Evolutionary conservation across 2,888 invertebrate species (phyloP).

Genomic region (Antitype chi): DNA sequence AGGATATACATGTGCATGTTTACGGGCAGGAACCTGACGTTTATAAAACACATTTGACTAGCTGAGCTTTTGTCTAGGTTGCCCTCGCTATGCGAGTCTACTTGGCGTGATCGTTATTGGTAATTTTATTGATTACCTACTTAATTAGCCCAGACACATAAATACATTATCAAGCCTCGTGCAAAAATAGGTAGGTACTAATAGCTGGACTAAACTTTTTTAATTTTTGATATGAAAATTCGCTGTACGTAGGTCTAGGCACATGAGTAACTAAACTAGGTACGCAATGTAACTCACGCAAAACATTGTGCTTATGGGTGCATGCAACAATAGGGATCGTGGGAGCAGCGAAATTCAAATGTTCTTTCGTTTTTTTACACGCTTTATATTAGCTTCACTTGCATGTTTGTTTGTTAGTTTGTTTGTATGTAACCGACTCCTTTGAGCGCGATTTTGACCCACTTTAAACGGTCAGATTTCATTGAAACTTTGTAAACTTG

Average conservation of each 20-base stretch:
- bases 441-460: no score
- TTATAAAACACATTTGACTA: neutral
- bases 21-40: slow-evolving; percentile 64
- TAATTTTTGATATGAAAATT: neutral
- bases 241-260: neutral
- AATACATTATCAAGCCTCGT: neutral
- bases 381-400: no score
- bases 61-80: no score
- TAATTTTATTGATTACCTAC: neutral
- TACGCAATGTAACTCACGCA: neutral
- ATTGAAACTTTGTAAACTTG: no score
- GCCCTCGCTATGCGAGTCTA: neutral
- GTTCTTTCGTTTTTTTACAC: no score
- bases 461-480: no score
- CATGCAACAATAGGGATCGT: neutral
- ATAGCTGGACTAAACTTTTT: neutral
- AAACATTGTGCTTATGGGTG: neutral
- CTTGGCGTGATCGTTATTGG: neutral
- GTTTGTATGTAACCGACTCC: no score
- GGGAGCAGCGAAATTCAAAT: no score
- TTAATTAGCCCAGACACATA: neutral
- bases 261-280: no score
- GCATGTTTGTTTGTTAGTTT: no score
- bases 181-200: no score
- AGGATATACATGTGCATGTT: slow-evolving; percentile 68